These are phyloP conservation scores for Neopelma chrysocephalum DNA, from an alignment of 2,797 vertebrate genomes.

Conservation along the genomic window DNA sequence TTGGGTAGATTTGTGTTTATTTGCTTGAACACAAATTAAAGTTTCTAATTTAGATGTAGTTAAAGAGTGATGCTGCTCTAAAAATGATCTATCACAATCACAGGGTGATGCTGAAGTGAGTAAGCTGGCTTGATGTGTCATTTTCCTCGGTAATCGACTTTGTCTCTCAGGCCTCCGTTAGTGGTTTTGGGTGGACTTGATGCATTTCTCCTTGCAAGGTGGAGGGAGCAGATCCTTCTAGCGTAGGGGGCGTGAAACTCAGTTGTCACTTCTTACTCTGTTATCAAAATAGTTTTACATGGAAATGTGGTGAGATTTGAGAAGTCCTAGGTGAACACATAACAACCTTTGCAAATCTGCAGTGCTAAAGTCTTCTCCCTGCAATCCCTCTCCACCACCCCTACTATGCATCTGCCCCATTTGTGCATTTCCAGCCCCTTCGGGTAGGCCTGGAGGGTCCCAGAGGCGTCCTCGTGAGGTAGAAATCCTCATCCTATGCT, in stretches of 20 bases:
- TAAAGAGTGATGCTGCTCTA: not conserved
- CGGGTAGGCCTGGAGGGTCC: not conserved
- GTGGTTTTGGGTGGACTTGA: not conserved
- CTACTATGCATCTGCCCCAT: accelerated
- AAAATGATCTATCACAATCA: not conserved
- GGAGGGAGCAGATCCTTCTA: not conserved
- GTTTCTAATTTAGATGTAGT: not conserved
- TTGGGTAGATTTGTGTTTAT: not conserved
- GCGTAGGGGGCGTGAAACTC: not conserved
- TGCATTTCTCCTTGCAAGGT: not conserved
- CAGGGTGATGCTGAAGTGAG: not conserved
- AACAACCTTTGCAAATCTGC: not conserved
- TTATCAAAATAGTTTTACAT: not conserved
- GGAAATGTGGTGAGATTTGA: not conserved
- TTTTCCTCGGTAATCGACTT: not conserved
- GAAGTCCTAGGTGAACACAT: not conserved
- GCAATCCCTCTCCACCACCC: not conserved
- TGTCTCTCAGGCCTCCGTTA: accelerated
- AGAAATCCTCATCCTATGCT: not conserved
- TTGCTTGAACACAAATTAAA: not conserved
- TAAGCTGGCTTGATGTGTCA: not conserved
- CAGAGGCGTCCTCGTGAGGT: not conserved
- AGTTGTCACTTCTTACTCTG: not conserved
- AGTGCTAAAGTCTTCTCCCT: not conserved
- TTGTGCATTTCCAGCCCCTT: not conserved